A percentile compares a stretch with the other conserved stretches of the same genome.
Conservation (phyloP, 2,797 vertebrate genomes). For the Hemitrygon akajei region DNA sequence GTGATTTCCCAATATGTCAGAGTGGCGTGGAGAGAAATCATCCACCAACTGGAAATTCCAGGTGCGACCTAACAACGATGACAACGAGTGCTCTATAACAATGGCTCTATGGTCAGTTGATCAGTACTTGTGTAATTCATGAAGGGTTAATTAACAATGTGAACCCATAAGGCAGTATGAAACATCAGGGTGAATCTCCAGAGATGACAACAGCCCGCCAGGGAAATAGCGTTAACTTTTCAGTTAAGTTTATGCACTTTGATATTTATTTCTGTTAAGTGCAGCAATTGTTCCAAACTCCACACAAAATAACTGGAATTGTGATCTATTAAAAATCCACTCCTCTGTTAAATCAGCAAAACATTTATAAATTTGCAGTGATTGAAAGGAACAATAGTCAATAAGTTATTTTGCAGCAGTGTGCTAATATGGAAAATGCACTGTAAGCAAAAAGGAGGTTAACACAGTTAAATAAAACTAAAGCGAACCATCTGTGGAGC, state of each 20-base stretch:
- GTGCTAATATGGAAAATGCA: neutral
- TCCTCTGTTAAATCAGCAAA: slow-evolving; percentile 11
- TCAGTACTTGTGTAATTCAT: neutral
- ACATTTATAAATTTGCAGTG: slow-evolving; percentile 2
- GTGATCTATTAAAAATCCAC: neutral
- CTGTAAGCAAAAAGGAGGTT: neutral
- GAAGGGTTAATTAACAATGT: too few relatives aligned
- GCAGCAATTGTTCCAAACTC: neutral
- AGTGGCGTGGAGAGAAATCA: too few relatives aligned
- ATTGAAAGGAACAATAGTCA: neutral
- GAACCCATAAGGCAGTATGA: neutral
- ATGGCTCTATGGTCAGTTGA: neutral
- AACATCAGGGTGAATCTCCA: neutral
- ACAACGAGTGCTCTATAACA: too few relatives aligned
- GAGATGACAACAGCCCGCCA: neutral
- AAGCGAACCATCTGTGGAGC: slow-evolving; percentile 30
- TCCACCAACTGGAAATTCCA: too few relatives aligned
- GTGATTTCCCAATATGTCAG: too few relatives aligned
- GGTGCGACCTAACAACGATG: too few relatives aligned
- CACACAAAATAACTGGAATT: neutral
- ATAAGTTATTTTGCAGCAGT: neutral
- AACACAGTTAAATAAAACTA: neutral
- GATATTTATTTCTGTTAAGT: neutral
- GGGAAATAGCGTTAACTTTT: neutral
- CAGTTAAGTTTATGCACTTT: neutral